phyloP scores from a whole-genome alignment of 2,888 invertebrate genomes.

The Willowsia nigromaculata region DNA sequence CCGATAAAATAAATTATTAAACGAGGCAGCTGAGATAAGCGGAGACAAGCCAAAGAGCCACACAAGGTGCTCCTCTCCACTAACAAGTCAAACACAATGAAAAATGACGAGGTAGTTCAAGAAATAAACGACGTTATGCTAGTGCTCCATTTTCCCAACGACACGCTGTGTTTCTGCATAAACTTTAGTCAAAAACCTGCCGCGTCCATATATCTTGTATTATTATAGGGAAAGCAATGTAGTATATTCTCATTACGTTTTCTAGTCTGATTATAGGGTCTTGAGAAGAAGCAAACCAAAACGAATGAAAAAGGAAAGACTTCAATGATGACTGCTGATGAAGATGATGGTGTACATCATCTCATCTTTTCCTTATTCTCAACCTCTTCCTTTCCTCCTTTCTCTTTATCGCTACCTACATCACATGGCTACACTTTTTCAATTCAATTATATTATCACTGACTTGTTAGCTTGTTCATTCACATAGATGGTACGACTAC shows the following conservation, averaged over 20 bases:
- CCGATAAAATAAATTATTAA: constrained; percentile 20
- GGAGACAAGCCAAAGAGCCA: constrained; percentile 14
- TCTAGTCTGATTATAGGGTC: not conserved
- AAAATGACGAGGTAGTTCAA: constrained; percentile 19
- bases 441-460: not conserved
- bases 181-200: not conserved
- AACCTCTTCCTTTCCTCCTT: not conserved
- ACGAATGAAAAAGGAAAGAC: not conserved
- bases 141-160: constrained; percentile 1
- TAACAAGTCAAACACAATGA: constrained; percentile 35
- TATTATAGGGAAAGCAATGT: too few species aligned
- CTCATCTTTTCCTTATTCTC: not conserved
- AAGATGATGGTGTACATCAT: not conserved
- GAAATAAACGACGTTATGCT: not conserved
- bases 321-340: not conserved
- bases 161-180: not conserved
- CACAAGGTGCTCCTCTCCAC: constrained; percentile 33
- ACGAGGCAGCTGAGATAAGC: constrained; percentile 35
- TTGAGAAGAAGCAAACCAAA: not conserved
- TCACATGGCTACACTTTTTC: not conserved
- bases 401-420: not conserved
- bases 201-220: too few species aligned
- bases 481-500: not conserved
- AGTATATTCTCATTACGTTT: not conserved
- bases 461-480: not conserved